Conservation (phyloP, 2,797 vertebrate genomes). For the Sparidentex hasta region DNA sequence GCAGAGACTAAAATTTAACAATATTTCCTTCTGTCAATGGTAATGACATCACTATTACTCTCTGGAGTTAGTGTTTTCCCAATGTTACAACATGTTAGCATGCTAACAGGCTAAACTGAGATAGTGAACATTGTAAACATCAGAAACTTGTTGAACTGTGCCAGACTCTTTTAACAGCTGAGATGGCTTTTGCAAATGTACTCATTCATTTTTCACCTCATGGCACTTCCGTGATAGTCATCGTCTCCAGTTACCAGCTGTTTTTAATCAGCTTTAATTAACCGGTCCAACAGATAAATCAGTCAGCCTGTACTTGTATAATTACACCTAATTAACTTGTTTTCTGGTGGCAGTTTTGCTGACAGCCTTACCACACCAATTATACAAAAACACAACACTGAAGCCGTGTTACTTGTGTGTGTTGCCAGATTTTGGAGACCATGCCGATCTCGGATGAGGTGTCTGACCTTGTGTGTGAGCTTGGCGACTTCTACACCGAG, state of each 20-base stretch:
- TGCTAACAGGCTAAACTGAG: not conserved
- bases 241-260: not conserved
- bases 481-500: conserved; percentile 94
- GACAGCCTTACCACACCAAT: not conserved
- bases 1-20: too few relatives aligned
- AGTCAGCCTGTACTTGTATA: conserved; percentile 1
- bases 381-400: not conserved
- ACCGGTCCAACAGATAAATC: conserved; percentile 2
- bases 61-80: too few relatives aligned
- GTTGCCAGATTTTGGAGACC: conserved; percentile 93
- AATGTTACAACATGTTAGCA: too few relatives aligned
- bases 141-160: not conserved
- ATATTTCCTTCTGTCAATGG: too few relatives aligned
- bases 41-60: too few relatives aligned
- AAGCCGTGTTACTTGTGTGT: not conserved
- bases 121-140: not conserved
- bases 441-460: conserved; percentile 96
- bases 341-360: not conserved
- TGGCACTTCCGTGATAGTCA: not conserved
- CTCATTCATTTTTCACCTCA: conserved; percentile 3
- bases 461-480: conserved; percentile 91
- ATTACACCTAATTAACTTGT: conserved; percentile 14
- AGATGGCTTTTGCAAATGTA: not conserved
- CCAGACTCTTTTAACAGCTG: not conserved
- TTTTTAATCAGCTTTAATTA: conserved; percentile 32